Conservation (phyloP, 2,797 vertebrate species). For the Enoplosus armatus region DNA sequence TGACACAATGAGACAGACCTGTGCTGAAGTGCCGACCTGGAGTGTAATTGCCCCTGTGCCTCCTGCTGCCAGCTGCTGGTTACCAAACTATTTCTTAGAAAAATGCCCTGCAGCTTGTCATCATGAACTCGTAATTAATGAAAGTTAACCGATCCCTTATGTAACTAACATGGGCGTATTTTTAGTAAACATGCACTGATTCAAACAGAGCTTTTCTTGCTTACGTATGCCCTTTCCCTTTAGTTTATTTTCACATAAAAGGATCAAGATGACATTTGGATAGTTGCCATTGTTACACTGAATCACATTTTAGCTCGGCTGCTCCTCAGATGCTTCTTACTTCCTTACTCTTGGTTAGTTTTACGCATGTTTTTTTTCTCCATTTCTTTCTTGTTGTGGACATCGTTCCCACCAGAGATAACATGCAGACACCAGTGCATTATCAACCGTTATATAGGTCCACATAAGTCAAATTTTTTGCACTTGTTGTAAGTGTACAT, state of each 20-base stretch:
- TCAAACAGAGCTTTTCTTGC: neutral
- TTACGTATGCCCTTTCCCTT: neutral
- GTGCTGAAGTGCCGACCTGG: neutral
- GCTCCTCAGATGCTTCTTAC: neutral
- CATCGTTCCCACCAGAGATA: neutral
- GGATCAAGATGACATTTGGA: neutral
- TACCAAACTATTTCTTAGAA: slow-evolving; percentile 16
- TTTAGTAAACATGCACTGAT: neutral
- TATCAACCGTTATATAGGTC: neutral
- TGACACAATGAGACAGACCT: neutral
- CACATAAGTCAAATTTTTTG: neutral
- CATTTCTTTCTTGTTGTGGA: neutral
- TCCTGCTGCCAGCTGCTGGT: slow-evolving; percentile 28
- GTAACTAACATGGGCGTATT: slow-evolving; percentile 4
- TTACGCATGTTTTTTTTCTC: neutral
- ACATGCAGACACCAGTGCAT: neutral
- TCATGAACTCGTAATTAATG: slow-evolving; percentile 30
- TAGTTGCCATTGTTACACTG: neutral
- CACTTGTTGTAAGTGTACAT: too few relatives aligned
- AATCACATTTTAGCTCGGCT: neutral
- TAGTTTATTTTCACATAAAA: neutral
- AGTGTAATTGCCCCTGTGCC: slow-evolving; percentile 20
- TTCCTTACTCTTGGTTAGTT: neutral
- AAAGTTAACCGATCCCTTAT: slow-evolving; percentile 30
- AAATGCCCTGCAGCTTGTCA: slow-evolving; percentile 29